Base-by-base conservation (phyloP, 2,888 invertebrate species). In the Trimorus sp. region DNA sequence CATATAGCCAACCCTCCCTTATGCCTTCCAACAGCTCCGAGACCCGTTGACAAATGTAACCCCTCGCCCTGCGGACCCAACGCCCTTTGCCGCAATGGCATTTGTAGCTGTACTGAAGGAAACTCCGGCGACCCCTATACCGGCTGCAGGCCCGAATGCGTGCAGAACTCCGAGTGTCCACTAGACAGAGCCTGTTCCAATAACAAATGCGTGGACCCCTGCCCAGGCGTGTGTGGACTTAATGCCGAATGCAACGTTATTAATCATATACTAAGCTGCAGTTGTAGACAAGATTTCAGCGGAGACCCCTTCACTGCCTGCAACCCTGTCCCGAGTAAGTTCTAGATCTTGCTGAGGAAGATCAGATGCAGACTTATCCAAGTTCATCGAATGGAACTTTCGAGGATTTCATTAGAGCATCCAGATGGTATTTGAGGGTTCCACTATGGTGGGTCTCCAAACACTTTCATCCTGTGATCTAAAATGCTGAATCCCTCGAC, bases 141-240 rank as follows among this genome's bases (percentile, higher is more conserved):
- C 73, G 95, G 94, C 66, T 97, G 97, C 89, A 94, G 96, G 84
- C 97, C 97, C 6, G 97, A 97, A 92, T 97, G 97, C 91, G 94
- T 96, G 0, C 92, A 96, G 9, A 97, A 96, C 89, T 94, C 95
- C 0, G 97, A 97, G 87, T 98, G 97, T 89, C 92, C 95, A 0
- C 91, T 93, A 66, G 94, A 96, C 88, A 94, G 94, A 89, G 95
- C 97, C 15, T 98, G 98, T 89, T 92, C 95, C 42, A 94, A 95
- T 85, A 95, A 95, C 82, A 97, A 97, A 92, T 98, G 97, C 89
- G 92, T 94, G 16, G 94, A 97, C 91, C 97, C 97, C 6, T 97
- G 97, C 86, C 93, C 94, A 15, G 95, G 95, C 84, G 95, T 95
- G 87, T 97, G 97, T 89, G 97, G 96, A 12, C 91, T 93, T 68